Conservation (phyloP, 2,113 vertebrate species). For the Muntiacus muntjak region DNA sequence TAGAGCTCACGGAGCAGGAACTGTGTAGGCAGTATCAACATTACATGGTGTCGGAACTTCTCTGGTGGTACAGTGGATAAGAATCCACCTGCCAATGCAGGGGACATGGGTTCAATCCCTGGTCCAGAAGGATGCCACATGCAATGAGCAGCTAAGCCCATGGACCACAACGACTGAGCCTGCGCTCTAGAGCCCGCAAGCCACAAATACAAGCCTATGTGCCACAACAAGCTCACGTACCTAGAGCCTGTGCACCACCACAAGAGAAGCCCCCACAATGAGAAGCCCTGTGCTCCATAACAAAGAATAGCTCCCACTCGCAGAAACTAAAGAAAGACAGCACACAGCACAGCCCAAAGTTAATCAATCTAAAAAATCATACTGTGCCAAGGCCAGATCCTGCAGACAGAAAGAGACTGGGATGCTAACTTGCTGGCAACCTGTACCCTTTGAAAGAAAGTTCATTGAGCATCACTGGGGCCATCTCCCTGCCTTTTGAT, state of each 20-base stretch:
- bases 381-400: not conserved
- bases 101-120: not conserved
- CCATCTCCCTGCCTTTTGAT: not conserved
- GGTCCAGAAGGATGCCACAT: not conserved
- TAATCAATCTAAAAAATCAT: not conserved
- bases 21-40: not conserved
- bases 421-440: not conserved
- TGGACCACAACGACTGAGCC: not conserved
- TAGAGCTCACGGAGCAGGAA: not conserved
- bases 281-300: not conserved
- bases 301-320: not conserved
- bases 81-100: not conserved
- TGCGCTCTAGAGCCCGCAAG: rapidly evolving
- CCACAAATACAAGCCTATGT: not conserved
- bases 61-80: not conserved
- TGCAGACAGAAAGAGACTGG: not conserved
- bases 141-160: not conserved
- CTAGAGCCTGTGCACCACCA: not conserved
- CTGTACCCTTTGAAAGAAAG: not conserved
- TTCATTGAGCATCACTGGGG: not conserved
- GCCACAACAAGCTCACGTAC: not conserved
- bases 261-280: not conserved
- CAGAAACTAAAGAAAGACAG: not conserved
- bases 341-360: not conserved
- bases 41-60: not conserved